phyloP scores from a whole-genome alignment of 2,797 vertebrate genomes.

The Petrocephalus sullivani region DNA sequence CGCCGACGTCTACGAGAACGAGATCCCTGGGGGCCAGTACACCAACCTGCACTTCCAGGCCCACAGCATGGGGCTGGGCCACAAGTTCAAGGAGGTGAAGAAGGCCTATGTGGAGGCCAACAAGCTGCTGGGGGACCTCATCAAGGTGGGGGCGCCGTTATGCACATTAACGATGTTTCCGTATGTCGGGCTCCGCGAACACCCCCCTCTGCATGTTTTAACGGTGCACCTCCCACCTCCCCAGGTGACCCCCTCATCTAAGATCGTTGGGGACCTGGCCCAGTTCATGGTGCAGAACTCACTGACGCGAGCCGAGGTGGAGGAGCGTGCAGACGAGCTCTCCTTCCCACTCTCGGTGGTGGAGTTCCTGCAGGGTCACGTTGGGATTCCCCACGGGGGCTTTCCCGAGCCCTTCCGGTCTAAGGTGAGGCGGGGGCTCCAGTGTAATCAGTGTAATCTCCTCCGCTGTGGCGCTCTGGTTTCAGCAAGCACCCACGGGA shows the following conservation, averaged over 20 bases:
- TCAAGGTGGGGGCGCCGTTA: slow-evolving; percentile 72
- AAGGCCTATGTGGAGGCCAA: slow-evolving; percentile 91
- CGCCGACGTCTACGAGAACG: slow-evolving; percentile 91
- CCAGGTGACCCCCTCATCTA: slow-evolving; percentile 89
- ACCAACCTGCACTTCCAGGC: slow-evolving; percentile 95
- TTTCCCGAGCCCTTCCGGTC: slow-evolving; percentile 89
- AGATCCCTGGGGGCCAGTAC: slow-evolving; percentile 95
- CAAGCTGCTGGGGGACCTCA: slow-evolving; percentile 90
- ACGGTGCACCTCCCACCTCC: not conserved
- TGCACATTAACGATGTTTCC: not conserved
- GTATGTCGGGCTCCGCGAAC: not conserved
- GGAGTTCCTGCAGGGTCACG: slow-evolving; percentile 86
- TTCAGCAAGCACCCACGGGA: not conserved
- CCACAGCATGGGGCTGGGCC: slow-evolving; percentile 92
- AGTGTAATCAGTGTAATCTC: not conserved
- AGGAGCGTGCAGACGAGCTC: slow-evolving; percentile 81
- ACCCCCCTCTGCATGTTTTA: not conserved
- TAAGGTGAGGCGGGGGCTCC: slow-evolving; percentile 56
- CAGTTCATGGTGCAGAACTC: slow-evolving; percentile 97
- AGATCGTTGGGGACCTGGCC: slow-evolving; percentile 92
- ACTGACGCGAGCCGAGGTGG: slow-evolving; percentile 71
- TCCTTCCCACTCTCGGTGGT: slow-evolving; percentile 89
- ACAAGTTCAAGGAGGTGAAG: slow-evolving; percentile 96
- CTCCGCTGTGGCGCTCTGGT: not conserved
- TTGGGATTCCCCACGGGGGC: slow-evolving; percentile 83